phyloP scores from a whole-genome alignment of 23 tunicate genomes.

The Clavelina lepadiformis region DNA sequence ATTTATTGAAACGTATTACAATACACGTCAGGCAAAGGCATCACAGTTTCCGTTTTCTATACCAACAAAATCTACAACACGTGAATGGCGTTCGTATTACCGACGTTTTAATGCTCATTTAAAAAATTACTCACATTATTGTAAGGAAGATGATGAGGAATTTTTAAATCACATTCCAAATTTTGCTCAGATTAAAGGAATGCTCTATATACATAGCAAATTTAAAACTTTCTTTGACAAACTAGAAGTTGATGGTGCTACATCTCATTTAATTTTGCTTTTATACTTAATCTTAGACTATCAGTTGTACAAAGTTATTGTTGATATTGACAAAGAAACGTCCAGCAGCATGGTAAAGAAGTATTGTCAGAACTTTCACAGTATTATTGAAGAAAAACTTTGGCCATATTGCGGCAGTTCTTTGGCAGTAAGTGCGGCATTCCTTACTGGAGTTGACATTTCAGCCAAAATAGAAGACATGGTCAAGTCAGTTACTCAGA shows the following conservation, averaged over 20 bases:
- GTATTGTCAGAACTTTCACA: slow-evolving; percentile 16
- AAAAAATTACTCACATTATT: slow-evolving; percentile 14
- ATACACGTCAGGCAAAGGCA: slow-evolving; percentile 18
- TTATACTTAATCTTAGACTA: slow-evolving; percentile 1
- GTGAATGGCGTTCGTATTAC: slow-evolving; percentile 11
- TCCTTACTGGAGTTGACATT: too few species aligned
- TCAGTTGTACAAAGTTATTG: slow-evolving; percentile 8
- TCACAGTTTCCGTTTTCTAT: slow-evolving; percentile 9
- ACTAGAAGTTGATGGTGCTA: slow-evolving; percentile 4
- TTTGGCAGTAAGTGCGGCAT: slow-evolving; percentile 17
- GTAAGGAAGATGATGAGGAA: slow-evolving; percentile 17
- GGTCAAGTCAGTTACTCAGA: too few species aligned
- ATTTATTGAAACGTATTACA: slow-evolving; percentile 9
- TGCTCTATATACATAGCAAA: slow-evolving; percentile 2
- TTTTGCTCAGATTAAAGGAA: slow-evolving; percentile 6
- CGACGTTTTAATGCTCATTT: slow-evolving; percentile 16
- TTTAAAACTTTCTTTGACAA: slow-evolving; percentile 3
- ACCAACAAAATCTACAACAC: slow-evolving; percentile 4
- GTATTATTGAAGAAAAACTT: slow-evolving; percentile 17
- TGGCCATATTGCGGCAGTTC: slow-evolving; percentile 16
- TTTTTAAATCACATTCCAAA: slow-evolving; percentile 10
- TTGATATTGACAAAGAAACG: slow-evolving; percentile 17
- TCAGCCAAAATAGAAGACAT: too few species aligned
- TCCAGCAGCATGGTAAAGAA: slow-evolving; percentile 14
- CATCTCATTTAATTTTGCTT: slow-evolving; percentile 3